Conservation (phyloP, 2,797 vertebrate species). For the Alca torda region DNA sequence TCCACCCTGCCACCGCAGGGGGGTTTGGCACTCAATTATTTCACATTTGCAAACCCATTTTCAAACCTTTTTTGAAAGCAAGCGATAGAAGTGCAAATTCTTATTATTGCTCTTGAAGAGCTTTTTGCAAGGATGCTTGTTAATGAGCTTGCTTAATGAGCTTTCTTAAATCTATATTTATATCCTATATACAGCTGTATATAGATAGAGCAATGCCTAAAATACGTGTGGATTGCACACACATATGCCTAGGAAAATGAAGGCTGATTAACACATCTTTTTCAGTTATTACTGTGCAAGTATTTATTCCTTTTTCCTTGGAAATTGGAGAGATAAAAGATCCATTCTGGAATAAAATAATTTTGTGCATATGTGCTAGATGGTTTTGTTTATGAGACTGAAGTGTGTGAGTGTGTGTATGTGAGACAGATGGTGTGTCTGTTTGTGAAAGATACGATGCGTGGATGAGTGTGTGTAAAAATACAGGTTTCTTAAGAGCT, state of each 20-base stretch:
- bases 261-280: slow-evolving; percentile 47
- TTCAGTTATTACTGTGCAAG: not conserved
- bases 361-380: slow-evolving; percentile 41
- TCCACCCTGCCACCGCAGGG: not conserved
- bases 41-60: not conserved
- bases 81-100: slow-evolving; percentile 37
- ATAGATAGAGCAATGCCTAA: slow-evolving; percentile 3
- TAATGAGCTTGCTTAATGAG: slow-evolving; percentile 63
- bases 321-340: slow-evolving; percentile 55
- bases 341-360: slow-evolving; percentile 58
- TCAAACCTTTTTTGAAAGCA: not conserved
- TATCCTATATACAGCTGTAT: slow-evolving; percentile 32
- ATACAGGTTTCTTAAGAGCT: slow-evolving; percentile 19
- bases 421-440: slow-evolving; percentile 60
- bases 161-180: slow-evolving; percentile 60
- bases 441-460: slow-evolving; percentile 31
- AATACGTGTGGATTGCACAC: slow-evolving; percentile 8
- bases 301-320: slow-evolving; percentile 6
- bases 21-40: not conserved
- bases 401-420: slow-evolving; percentile 44
- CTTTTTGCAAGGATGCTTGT: slow-evolving; percentile 39
- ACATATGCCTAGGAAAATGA: slow-evolving; percentile 9
- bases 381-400: slow-evolving; percentile 57
- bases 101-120: slow-evolving; percentile 28
- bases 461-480: slow-evolving; percentile 12